Conservation (phyloP, 2,113 vertebrate species). For the Alexandromys fortis region DNA sequence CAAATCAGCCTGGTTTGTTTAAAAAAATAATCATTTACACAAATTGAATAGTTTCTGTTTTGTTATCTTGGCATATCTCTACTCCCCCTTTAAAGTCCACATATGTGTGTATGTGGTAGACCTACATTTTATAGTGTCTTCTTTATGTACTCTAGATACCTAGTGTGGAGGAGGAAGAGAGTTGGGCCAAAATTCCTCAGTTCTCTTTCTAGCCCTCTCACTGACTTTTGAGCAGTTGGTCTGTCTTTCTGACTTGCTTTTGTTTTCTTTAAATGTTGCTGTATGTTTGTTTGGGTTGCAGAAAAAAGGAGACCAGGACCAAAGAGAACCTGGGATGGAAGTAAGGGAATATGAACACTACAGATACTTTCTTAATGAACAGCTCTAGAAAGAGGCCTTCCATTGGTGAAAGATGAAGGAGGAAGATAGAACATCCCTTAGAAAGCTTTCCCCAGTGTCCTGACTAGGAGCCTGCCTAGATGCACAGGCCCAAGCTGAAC, state of each 20-base stretch:
- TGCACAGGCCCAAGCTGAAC: not conserved
- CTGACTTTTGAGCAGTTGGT: not conserved
- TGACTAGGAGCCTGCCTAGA: not conserved
- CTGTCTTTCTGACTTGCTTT: not conserved
- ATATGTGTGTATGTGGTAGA: not conserved
- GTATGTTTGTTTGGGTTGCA: not conserved
- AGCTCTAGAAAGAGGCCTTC: not conserved
- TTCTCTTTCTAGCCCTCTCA: not conserved
- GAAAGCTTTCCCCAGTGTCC: not conserved
- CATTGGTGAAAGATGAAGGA: not conserved
- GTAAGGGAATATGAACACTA: not conserved
- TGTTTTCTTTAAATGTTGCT: not conserved
- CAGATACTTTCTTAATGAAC: not conserved
- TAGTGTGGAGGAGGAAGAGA: not conserved
- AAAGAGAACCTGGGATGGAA: not conserved
- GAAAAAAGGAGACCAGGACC: not conserved
- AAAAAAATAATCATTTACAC: not conserved
- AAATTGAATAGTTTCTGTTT: not conserved
- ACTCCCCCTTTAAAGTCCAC: not conserved
- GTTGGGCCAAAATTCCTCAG: not conserved
- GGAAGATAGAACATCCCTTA: not conserved
- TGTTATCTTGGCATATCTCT: not conserved
- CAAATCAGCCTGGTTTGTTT: conserved; percentile 78
- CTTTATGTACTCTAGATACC: not conserved
- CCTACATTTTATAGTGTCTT: not conserved